Percentiles rank a stretch among this genome's conserved stretches.
phyloP scores from a whole-genome alignment of 2,888 invertebrate species.

The Morpho helenor region DNA sequence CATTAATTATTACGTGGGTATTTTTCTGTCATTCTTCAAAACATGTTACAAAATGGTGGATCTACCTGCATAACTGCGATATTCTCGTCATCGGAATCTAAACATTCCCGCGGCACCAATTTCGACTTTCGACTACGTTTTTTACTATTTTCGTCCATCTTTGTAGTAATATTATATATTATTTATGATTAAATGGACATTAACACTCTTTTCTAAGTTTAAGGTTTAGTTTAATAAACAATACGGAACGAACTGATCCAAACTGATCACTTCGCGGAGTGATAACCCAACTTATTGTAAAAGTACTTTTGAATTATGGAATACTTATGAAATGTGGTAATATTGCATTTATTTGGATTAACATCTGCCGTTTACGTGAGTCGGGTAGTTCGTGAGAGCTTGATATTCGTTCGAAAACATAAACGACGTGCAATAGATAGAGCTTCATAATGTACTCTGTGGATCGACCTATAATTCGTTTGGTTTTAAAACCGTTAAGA shows the following conservation, averaged over 20 bases:
- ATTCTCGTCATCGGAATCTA: constrained; percentile 30
- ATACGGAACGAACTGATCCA: constrained; percentile 3
- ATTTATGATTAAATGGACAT: background rate
- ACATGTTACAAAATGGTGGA: constrained; percentile 22
- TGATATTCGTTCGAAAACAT: constrained; percentile 21
- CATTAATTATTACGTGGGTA: too few relatives aligned
- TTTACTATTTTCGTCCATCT: constrained; percentile 24
- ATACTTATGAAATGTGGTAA: background rate
- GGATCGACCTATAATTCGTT: too few relatives aligned
- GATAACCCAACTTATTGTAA: constrained; percentile 6
- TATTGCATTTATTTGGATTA: constrained; percentile 13
- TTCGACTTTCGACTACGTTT: constrained; percentile 41
- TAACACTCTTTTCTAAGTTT: background rate
- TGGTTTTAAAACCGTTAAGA: too few relatives aligned
- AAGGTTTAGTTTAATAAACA: background rate
- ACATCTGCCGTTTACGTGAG: constrained; percentile 7
- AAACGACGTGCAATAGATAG: too few relatives aligned
- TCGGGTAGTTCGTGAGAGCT: constrained; percentile 27
- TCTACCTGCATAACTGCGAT: constrained; percentile 34
- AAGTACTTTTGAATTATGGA: background rate
- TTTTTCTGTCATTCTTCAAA: too few relatives aligned
- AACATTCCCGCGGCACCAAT: constrained; percentile 35
- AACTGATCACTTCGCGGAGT: constrained; percentile 8
- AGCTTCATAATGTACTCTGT: too few relatives aligned
- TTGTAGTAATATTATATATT: constrained; percentile 1